Percentiles rank a stretch among this genome's conserved stretches.
phyloP scores from a whole-genome alignment of 2,113 vertebrate genomes.

The Syngnathoides biaculeatus region DNA sequence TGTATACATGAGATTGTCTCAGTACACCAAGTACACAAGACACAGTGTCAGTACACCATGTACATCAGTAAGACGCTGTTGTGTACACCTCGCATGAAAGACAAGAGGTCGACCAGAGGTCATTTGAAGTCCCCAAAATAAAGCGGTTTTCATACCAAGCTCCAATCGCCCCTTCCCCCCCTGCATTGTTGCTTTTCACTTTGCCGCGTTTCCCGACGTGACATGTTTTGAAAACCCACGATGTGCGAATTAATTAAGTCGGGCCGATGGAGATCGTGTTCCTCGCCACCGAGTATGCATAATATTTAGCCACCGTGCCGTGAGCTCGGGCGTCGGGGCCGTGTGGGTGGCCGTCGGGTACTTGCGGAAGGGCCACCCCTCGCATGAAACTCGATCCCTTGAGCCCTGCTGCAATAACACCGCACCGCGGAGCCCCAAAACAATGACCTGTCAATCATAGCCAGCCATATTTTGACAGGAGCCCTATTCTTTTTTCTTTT shows the following conservation, averaged over 20 bases:
- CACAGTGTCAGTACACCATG: no score
- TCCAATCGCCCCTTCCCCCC: not conserved
- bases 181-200: not conserved
- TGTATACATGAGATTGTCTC: no score
- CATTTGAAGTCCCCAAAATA: not conserved
- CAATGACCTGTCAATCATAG: constrained; percentile 61
- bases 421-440: constrained; percentile 44
- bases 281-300: constrained; percentile 40
- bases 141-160: not conserved
- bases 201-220: not conserved
- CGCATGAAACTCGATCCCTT: constrained; percentile 56
- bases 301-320: constrained; percentile 61
- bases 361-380: constrained; percentile 36
- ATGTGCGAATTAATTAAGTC: constrained; percentile 29
- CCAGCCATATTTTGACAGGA: constrained; percentile 14
- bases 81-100: not conserved
- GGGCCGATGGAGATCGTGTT: constrained; percentile 30
- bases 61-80: no score
- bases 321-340: constrained; percentile 24
- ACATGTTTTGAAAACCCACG: not conserved
- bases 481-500: not conserved
- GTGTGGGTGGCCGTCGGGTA: constrained; percentile 64
- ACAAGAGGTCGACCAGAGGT: not conserved
- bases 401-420: constrained; percentile 64
- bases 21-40: no score